phyloP scores from a whole-genome alignment of 2,113 vertebrate genomes.

The Ailurus styani region DNA sequence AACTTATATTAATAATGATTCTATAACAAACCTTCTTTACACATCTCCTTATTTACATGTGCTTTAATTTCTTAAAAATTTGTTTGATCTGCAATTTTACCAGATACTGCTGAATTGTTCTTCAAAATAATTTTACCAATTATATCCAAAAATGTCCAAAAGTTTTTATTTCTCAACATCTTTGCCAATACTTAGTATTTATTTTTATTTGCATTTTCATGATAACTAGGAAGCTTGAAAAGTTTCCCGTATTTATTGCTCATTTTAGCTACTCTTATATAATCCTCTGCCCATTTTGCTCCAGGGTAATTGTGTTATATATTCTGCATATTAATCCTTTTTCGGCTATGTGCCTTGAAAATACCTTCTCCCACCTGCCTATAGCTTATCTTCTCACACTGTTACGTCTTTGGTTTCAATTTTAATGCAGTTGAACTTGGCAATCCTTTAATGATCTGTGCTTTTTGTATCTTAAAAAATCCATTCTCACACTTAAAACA shows the following conservation, averaged over 20 bases:
- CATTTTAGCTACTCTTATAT: slow-evolving; percentile 24
- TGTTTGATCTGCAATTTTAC: neutral
- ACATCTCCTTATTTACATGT: neutral
- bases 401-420: neutral
- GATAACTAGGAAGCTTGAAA: slow-evolving; percentile 5
- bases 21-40: slow-evolving; percentile 3
- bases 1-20: neutral
- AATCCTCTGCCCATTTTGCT: slow-evolving; percentile 28
- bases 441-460: slow-evolving; percentile 10
- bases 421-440: neutral
- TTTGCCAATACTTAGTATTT: neutral
- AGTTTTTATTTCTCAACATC: slow-evolving; percentile 16
- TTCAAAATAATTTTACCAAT: slow-evolving; percentile 33
- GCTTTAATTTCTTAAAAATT: slow-evolving; percentile 15
- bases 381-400: neutral
- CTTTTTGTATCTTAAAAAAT: neutral
- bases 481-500: neutral
- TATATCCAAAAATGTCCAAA: neutral
- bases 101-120: neutral
- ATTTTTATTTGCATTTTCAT: slow-evolving; percentile 27
- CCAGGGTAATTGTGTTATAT: neutral
- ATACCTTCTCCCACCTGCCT: neutral
- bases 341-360: neutral
- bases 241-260: neutral
- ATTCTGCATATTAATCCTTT: neutral